phyloP scores from a whole-genome alignment of 2,797 vertebrate genomes.

The Crax fasciolata region DNA sequence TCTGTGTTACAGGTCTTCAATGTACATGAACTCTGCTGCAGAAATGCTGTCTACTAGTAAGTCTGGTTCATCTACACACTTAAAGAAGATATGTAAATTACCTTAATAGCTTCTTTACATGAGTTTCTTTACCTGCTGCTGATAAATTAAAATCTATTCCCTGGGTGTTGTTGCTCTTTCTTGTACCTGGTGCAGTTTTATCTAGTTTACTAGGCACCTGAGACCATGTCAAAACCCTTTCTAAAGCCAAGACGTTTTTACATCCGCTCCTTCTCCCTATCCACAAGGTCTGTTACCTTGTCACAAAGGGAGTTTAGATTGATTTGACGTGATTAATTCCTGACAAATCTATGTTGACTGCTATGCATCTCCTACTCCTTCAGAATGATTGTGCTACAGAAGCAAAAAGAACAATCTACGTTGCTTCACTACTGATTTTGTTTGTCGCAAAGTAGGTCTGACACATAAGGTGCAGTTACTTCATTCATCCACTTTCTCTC shows the following conservation, averaged over 20 bases:
- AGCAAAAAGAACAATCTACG: not conserved
- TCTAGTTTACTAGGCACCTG: not conserved
- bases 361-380: not conserved
- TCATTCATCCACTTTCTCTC: not conserved
- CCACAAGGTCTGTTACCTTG: not conserved
- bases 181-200: not conserved
- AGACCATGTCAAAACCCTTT: not conserved
- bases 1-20: not conserved
- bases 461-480: not conserved
- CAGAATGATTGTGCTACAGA: not conserved
- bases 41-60: not conserved
- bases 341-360: constrained; percentile 41
- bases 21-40: not conserved
- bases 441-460: not conserved
- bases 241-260: not conserved
- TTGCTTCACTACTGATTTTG: not conserved
- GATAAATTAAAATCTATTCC: not conserved
- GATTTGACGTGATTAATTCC: constrained; percentile 10
- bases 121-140: not conserved
- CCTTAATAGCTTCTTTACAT: rapidly evolving
- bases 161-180: not conserved
- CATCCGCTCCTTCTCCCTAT: not conserved
- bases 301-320: not conserved
- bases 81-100: not conserved
- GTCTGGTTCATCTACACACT: not conserved